These are phyloP conservation scores for Holacanthus passer DNA, from an alignment of 2,113 vertebrate species.

Conservation along the genomic window DNA sequence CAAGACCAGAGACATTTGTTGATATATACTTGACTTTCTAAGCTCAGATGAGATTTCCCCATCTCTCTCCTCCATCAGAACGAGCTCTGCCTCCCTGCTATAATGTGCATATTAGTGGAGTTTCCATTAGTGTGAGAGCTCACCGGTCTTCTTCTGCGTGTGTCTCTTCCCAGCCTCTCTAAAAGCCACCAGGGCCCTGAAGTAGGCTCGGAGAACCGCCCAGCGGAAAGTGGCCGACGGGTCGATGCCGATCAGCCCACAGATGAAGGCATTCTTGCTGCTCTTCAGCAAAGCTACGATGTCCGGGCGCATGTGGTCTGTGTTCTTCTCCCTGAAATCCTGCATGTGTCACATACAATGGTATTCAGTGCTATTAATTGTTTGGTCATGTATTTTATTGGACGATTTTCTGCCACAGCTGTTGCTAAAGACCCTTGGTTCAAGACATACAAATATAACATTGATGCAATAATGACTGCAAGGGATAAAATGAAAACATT, in stretches of 20 bases:
- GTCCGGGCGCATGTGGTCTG: slow-evolving; percentile 98
- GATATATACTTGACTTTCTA: background rate
- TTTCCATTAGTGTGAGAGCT: slow-evolving; percentile 52
- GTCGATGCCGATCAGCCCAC: slow-evolving; percentile 94
- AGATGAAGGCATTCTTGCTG: slow-evolving; percentile 95
- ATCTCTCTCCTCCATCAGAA: background rate
- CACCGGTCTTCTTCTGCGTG: slow-evolving; percentile 91
- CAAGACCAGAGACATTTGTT: background rate
- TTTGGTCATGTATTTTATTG: background rate
- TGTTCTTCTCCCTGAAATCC: slow-evolving; percentile 99
- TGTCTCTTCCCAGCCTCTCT: slow-evolving; percentile 92
- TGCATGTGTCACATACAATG: slow-evolving; percentile 55
- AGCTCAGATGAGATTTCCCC: background rate
- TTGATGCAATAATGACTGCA: background rate
- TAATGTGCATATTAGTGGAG: background rate
- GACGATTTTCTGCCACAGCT: background rate
- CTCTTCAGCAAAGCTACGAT: slow-evolving; percentile 96
- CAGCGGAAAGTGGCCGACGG: slow-evolving; percentile 96
- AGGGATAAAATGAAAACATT: background rate
- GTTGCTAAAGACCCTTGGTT: background rate
- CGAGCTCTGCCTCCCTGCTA: background rate
- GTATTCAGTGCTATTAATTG: too few species aligned
- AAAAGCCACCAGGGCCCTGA: slow-evolving; percentile 94
- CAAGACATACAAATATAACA: too few species aligned
- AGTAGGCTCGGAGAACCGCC: slow-evolving; percentile 94